Evolutionary conservation across 2,888 invertebrate genomes (phyloP), one percentile per base, ranked within the genome.

Genomic region (Aricia artaxerxes): DNA sequence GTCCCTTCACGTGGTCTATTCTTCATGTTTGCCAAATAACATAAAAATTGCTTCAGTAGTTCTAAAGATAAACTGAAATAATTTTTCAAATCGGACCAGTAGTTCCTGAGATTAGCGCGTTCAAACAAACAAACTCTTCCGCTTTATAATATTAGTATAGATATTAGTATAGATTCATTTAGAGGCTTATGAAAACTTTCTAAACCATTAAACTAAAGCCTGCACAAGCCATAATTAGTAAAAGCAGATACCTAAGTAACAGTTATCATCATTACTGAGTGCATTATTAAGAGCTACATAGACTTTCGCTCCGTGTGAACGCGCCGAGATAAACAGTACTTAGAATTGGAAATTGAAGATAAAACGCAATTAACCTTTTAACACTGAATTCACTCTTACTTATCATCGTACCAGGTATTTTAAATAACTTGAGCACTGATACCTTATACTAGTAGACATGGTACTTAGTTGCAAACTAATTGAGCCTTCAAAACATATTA

Each of bases 371-470:
- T 73, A 44, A 73, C 73, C 73, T 73, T 73, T 57, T 40, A 73
- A 73, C 73, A n/a, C 44, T 73, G n/a, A 73, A 73, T 73, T 73
- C 44, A 73, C 73, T 73, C 44, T 73, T 73, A 73, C 73, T 24
- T n/a, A 24, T 73, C 44, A 73, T n/a, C 44, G 44, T 73, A 49
- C 40, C 44, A 24, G 24, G 9, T 73, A 69, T 38, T 69, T 11
- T 69, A 13, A 69, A 69, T 35, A 69, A 35, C 69, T 38, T 69
- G 13, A 13, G 69, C 35, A 35, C 69, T 13, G 38, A 69, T 13
- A 35, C 31, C 7, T 16, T 57, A 57, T 57, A 57, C 3, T 0
- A 53, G 53, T 9, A 53, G 53, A 53, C 16, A 57, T 57, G 57
- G 57, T 16, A 35, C 35, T 2, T 35, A 35, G 35, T 35, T 35